A percentile compares a stretch with the other conserved stretches of the same genome.
Conservation (phyloP, 1,140 invertebrate species). For the Apis mellifera region DNA sequence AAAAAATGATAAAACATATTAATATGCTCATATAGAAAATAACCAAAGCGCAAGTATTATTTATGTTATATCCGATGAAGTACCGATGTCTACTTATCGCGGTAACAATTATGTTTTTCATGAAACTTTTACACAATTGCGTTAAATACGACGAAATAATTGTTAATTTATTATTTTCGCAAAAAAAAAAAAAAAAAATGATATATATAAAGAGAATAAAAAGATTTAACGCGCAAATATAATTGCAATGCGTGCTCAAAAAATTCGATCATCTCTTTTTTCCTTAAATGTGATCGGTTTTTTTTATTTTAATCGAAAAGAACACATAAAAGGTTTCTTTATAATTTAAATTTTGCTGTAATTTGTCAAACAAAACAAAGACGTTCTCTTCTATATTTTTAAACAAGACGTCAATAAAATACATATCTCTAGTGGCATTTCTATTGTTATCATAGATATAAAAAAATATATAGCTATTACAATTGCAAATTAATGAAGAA, state of each 20-base stretch:
- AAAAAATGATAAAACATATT: conserved; percentile 16
- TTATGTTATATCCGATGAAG: conserved; percentile 22
- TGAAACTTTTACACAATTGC: conserved; percentile 4
- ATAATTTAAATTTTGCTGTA: background rate
- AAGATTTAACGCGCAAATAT: background rate
- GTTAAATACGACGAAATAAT: conserved; percentile 9
- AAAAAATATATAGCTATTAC: conserved; percentile 37
- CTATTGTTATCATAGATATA: conserved; percentile 60
- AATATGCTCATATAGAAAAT: conserved; percentile 39
- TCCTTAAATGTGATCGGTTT: background rate
- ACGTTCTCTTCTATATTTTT: conserved; percentile 32
- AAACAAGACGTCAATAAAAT: conserved; percentile 45
- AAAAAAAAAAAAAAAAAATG: background rate
- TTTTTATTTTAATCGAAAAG: background rate
- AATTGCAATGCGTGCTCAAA: conserved; percentile 23
- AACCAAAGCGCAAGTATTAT: conserved; percentile 29
- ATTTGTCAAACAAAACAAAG: background rate
- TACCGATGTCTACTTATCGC: conserved; percentile 21
- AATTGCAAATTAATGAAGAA: conserved; percentile 6
- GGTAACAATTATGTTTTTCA: conserved; percentile 25
- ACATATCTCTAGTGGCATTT: conserved; percentile 60
- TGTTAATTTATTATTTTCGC: background rate
- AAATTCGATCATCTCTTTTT: conserved; percentile 4
- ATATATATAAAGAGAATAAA: background rate
- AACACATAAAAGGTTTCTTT: background rate